Percentiles rank a stretch among this genome's conserved stretches.
Conservation (phyloP, 2,888 invertebrate genomes). For the Podotricha telesiphe region DNA sequence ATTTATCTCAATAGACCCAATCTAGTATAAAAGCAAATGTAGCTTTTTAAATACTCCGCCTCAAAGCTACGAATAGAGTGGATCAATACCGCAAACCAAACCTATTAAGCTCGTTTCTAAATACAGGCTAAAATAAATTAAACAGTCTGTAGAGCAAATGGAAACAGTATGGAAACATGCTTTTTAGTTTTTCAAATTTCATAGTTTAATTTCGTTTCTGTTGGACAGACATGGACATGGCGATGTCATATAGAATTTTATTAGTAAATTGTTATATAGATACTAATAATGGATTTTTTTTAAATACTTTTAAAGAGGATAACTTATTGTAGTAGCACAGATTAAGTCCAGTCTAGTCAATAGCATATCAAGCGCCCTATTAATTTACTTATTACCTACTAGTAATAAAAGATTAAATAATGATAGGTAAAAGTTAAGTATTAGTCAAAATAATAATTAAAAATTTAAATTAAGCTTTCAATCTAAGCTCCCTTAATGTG, state of each 20-base stretch:
- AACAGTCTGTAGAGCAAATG: constrained; percentile 8
- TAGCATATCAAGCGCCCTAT: too few relatives aligned
- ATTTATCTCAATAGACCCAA: constrained; percentile 32
- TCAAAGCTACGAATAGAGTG: constrained; percentile 37
- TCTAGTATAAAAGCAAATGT: constrained; percentile 27
- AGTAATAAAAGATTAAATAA: too few relatives aligned
- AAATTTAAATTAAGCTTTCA: constrained; percentile 1
- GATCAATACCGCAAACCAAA: constrained; percentile 42
- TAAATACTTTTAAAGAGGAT: too few relatives aligned
- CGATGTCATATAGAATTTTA: too few relatives aligned
- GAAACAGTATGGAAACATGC: constrained; percentile 1
- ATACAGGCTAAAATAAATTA: constrained; percentile 32
- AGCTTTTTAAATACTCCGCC: constrained; percentile 31
- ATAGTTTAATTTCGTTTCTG: not conserved
- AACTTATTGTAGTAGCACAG: too few relatives aligned
- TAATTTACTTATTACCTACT: too few relatives aligned
- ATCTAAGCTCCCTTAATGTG: not conserved
- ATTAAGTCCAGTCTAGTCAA: too few relatives aligned
- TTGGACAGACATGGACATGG: too few relatives aligned
- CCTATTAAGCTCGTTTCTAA: constrained; percentile 33
- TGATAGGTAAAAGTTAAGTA: too few relatives aligned
- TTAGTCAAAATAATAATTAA: too few relatives aligned
- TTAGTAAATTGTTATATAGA: too few relatives aligned
- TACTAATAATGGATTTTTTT: too few relatives aligned
- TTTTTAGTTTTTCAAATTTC: not conserved